Conservation (phyloP, 2,797 vertebrate genomes). For the Borostomias antarcticus region DNA sequence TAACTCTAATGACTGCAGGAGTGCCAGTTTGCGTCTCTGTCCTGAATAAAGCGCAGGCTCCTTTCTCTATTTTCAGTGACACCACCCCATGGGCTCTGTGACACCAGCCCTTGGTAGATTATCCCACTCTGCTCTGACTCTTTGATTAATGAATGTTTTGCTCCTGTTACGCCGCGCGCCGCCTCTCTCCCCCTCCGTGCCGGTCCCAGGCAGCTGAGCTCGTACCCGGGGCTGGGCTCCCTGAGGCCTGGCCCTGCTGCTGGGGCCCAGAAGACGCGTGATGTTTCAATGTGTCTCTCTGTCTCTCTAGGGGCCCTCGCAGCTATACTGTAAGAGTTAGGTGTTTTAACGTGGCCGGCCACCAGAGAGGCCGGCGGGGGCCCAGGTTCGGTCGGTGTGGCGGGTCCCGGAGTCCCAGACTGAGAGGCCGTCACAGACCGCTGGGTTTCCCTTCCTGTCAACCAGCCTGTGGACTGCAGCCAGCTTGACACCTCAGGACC, state of each 20-base stretch:
- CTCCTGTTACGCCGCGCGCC: conserved; percentile 38
- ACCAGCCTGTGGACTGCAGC: background rate
- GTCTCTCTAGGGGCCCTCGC: background rate
- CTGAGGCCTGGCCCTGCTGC: background rate
- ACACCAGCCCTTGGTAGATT: conserved; percentile 55
- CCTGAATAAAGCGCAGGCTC: conserved; percentile 30
- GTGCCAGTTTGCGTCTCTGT: conserved; percentile 37
- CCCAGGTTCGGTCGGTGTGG: background rate
- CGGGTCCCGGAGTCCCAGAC: background rate
- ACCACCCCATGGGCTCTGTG: conserved; percentile 53
- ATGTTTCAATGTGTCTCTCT: background rate
- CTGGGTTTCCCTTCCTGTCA: background rate
- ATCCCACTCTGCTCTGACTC: conserved; percentile 47
- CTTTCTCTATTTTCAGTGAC: conserved; percentile 63
- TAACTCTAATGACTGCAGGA: conserved; percentile 34
- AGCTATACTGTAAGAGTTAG: background rate
- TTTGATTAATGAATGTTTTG: conserved; percentile 69
- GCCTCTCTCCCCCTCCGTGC: background rate
- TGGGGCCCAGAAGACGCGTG: background rate
- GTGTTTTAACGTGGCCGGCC: background rate
- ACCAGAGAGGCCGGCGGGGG: background rate
- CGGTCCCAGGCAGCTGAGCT: background rate
- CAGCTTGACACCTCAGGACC: background rate
- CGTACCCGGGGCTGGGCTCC: background rate
- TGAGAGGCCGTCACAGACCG: background rate